phyloP scores from a whole-genome alignment of 2,888 invertebrate genomes.

The Cantharis flavilabris region DNA sequence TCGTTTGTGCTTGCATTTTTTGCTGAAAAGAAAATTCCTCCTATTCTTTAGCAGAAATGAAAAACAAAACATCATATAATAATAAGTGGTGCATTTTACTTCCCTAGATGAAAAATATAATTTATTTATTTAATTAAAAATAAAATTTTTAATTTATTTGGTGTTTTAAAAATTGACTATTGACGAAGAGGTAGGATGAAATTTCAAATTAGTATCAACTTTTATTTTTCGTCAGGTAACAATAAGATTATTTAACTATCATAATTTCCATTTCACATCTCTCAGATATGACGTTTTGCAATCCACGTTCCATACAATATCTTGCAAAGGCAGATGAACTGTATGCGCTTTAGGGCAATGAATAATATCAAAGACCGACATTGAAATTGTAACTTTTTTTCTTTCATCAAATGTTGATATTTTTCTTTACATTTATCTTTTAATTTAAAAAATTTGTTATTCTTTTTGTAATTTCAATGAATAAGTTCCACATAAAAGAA shows the following conservation, averaged over 20 bases:
- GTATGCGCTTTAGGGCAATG: conserved; percentile 5
- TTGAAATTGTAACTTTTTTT: conserved; percentile 11
- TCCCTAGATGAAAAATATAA: neutral
- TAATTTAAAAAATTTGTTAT: neutral
- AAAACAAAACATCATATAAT: neutral
- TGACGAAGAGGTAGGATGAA: too few relatives aligned
- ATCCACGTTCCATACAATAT: neutral
- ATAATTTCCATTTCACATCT: neutral
- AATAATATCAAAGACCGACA: conserved; percentile 5
- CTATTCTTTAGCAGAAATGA: neutral
- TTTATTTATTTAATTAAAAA: too few relatives aligned
- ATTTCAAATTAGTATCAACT: neutral
- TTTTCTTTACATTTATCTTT: neutral
- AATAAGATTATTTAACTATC: neutral
- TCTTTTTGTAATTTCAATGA: neutral
- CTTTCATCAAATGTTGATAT: conserved; percentile 8
- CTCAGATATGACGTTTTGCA: neutral
- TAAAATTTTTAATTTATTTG: neutral
- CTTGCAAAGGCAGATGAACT: conserved; percentile 10
- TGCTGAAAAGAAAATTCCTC: neutral
- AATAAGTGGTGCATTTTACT: neutral
- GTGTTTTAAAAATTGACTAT: too few relatives aligned
- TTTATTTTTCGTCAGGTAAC: neutral
- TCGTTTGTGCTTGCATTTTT: neutral
- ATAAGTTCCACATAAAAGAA: neutral